phyloP scores from a whole-genome alignment of 2,888 invertebrate species.

The Andrena praecox region DNA sequence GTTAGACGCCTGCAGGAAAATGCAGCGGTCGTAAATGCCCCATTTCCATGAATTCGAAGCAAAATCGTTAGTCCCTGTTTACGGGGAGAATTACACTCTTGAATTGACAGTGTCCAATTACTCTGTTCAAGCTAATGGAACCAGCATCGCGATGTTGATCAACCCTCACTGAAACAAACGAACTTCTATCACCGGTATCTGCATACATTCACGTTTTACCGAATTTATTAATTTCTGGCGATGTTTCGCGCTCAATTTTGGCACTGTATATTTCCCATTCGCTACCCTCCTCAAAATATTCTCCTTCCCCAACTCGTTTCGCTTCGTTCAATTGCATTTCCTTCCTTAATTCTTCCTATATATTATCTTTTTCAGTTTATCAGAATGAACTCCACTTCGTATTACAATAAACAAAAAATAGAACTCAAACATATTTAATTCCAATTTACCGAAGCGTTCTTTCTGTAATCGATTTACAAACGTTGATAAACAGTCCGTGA shows the following conservation, averaged over 20 bases:
- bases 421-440: neutral
- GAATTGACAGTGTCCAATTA: conserved; percentile 48
- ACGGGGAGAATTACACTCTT: conserved; percentile 38
- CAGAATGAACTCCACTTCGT: neutral
- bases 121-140: conserved; percentile 51
- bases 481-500: neutral
- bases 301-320: neutral
- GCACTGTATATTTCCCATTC: neutral
- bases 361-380: too few species aligned
- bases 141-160: conserved; percentile 35
- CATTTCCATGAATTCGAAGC: conserved; percentile 38
- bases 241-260: conserved; percentile 9
- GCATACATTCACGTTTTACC: conserved; percentile 6
- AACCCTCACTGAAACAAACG: conserved; percentile 39
- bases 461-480: neutral
- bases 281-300: conserved; percentile 5
- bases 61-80: conserved; percentile 40
- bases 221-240: conserved; percentile 15
- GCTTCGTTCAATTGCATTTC: too few species aligned
- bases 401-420: neutral
- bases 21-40: conserved; percentile 2
- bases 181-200: conserved; percentile 5
- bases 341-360: too few species aligned
- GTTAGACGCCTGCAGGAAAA: conserved; percentile 4
- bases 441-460: neutral